Evolutionary conservation across 2,888 invertebrate species (phyloP), one percentile per base, ranked within the genome.

Genomic region (Orthosia incerta): DNA sequence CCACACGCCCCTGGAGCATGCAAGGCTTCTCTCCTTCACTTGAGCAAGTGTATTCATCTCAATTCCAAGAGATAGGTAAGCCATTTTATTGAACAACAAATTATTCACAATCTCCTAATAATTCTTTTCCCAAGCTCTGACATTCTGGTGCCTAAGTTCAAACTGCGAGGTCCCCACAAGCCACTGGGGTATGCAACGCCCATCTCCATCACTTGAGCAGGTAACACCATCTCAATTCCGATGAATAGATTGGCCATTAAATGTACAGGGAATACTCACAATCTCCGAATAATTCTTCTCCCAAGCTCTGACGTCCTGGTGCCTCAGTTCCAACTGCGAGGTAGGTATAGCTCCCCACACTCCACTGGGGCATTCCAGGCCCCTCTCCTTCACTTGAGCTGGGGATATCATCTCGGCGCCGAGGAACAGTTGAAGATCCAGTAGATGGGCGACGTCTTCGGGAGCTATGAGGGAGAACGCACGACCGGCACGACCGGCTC

Each of bases 381-480:
- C 84, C 87, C 91, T 69, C 92, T 94, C 87, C 0, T 79, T 63
- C 4, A 91, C 91, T 77, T 91, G 89, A 0, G 85, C 59, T 0
- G 96, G 92, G 0, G 94, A 89, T 20, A 95, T 90, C 51, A 98
- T 94, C 16, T 97, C 97, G 2, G 99, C 95, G 53, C 98, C 99
- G 66, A 99, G 97, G 94, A 99, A 99, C 81, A 99, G 96, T 91
- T 99, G 99, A 65, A 99, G 96, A 94, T 99, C 99, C n/a, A 99
- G 92, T 11, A 99, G 95, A 93, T 99, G 99, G 0, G 99, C 98
- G 62, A 98, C 97, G 93, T 99, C 99, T 78, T 99, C 99, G 0
- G 98, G 98, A 0, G 98, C 97, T 48, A 99, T 97, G 55, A 99
- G 97, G 0, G 99, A 99, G 93, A 98, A 99, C 0, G 99, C 99